Evolutionary conservation across 1,140 invertebrate genomes (phyloP), one percentile per base, ranked within the genome.

Genomic region (Pseudomyrmex flavicornis): DNA sequence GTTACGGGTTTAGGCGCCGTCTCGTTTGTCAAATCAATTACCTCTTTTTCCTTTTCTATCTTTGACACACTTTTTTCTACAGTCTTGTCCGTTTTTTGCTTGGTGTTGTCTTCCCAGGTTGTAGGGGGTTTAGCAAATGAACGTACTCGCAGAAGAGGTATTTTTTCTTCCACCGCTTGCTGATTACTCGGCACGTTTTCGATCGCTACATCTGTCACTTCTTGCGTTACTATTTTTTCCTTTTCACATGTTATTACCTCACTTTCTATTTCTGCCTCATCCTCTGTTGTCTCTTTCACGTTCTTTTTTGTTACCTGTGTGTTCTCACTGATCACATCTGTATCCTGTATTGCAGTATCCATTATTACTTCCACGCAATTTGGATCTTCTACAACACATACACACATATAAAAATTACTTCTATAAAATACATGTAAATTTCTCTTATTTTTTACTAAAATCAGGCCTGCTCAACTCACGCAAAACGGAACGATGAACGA

Each of bases 101-200:
- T 68, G 35, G 35, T 35, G 5, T 15, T 73, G 61, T 90, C 90
- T 8, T 89, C 63, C 91, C 92, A 93, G 2, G 90, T 91, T 0
- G 72, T 85, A 0, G 91, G 90, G n/a, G 89, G 89, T 79, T 92
- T 94, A n/a, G 93, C 93, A 70, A 94, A 94, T 20, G 91, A 89
- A 54, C 92, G 77, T 17, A 93, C 86, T 75, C 92, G 88, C 56
- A 93, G 26, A 13, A 90, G 20, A 63, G 90, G 88, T 26, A 87
- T 87, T 17, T 86, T 70, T 26, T 75, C 68, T 13, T 63, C 61
- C 66, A 22, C 58, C 26, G 9, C 7, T 56, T 82, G 56, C 7
- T 59, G 26, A 46, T 66, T 50, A 22, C 70, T 48, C 4, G 22
- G 17, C 17, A 52, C 17, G 50, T 58, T 50, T n/a, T 56, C 76